phyloP scores from a whole-genome alignment of 2,797 vertebrate genomes.

The Semotilus atromaculatus region DNA sequence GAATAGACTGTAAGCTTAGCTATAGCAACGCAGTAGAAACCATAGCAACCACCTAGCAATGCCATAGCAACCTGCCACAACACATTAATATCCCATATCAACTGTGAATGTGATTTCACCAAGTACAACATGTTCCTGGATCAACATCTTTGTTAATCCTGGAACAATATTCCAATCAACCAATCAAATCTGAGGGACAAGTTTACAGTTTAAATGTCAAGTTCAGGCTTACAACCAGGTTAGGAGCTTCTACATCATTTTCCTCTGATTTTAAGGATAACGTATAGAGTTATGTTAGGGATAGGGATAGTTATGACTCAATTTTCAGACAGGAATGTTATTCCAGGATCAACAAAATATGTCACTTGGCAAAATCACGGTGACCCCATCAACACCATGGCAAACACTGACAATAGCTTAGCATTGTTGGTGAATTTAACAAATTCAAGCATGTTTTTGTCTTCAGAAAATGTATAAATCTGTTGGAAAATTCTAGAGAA shows the following conservation, averaged over 20 bases:
- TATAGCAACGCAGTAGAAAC: not conserved
- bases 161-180: not conserved
- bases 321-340: no score
- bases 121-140: not conserved
- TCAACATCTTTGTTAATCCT: not conserved
- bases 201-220: not conserved
- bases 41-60: not conserved
- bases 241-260: not conserved
- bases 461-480: not conserved
- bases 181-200: not conserved
- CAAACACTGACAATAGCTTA: not conserved
- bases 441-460: not conserved
- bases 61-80: not conserved
- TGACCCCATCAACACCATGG: not conserved
- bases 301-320: no score
- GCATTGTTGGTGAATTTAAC: not conserved
- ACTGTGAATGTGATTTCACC: not conserved
- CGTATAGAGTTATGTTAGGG: not conserved
- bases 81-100: not conserved
- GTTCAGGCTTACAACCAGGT: not conserved
- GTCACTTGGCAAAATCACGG: not conserved
- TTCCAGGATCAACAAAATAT: not conserved
- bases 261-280: not conserved
- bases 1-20: not conserved
- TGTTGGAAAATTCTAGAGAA: conserved; percentile 3